Conservation (phyloP, 2,113 vertebrate genomes). For the Tetrao urogallus region DNA sequence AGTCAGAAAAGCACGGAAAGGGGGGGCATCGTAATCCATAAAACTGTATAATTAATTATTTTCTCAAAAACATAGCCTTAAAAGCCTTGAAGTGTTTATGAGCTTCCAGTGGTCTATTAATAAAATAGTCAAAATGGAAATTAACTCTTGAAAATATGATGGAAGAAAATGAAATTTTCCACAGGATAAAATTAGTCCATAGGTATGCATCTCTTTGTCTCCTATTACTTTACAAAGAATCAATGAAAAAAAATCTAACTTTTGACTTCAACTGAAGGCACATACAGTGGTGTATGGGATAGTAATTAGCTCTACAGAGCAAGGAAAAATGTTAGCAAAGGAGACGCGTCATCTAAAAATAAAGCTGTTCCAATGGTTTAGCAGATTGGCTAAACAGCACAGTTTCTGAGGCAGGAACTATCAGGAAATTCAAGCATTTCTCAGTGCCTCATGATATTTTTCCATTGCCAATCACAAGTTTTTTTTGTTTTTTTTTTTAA, state of each 20-base stretch:
- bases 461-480: conserved; percentile 30
- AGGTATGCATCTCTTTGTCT: background rate
- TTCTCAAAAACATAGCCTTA: conserved; percentile 54
- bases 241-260: conserved; percentile 19
- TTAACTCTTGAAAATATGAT: conserved; percentile 61
- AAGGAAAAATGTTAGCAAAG: background rate
- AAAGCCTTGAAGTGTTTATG: conserved; percentile 65
- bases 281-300: background rate
- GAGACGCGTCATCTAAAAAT: conserved; percentile 49
- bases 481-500: background rate
- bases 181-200: background rate
- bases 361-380: conserved; percentile 41
- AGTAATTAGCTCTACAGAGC: background rate
- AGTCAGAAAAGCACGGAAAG: conserved; percentile 62
- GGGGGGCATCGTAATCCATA: conserved; percentile 69
- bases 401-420: conserved; percentile 37
- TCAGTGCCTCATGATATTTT: conserved; percentile 43
- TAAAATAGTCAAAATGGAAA: conserved; percentile 64
- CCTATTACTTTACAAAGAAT: background rate
- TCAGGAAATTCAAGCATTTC: conserved; percentile 34
- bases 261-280: conserved; percentile 4
- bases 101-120: conserved; percentile 63
- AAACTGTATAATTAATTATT: conserved; percentile 74
- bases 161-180: conserved; percentile 12
- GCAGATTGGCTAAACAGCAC: conserved; percentile 21